Conservation (phyloP, 2,888 invertebrate genomes). For the Dryomyza anilis region DNA sequence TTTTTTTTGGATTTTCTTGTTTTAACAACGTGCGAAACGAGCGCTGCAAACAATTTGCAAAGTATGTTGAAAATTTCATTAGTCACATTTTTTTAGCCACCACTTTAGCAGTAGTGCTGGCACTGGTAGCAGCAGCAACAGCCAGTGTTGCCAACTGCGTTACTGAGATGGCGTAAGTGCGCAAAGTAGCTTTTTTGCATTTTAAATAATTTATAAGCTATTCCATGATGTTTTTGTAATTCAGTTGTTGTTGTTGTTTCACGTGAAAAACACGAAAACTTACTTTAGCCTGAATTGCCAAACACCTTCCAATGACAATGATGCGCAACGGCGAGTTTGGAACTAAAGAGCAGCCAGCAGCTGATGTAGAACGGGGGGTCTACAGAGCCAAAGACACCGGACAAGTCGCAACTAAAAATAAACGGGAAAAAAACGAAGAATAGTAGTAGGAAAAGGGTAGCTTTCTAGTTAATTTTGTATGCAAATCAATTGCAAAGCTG, state of each 20-base stretch:
- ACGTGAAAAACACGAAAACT: constrained; percentile 2
- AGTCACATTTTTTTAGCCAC: neutral
- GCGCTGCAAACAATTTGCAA: too few species aligned
- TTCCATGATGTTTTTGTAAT: too few species aligned
- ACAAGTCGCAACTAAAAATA: neutral
- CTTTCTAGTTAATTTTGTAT: neutral
- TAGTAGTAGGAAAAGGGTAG: neutral
- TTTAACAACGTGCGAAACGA: too few species aligned
- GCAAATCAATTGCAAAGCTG: neutral
- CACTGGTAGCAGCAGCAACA: neutral
- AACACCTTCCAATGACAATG: neutral
- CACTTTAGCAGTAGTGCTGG: neutral
- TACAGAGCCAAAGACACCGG: neutral
- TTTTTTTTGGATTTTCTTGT: neutral
- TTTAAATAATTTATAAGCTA: constrained; percentile 11
- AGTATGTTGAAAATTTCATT: neutral
- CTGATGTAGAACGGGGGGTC: neutral
- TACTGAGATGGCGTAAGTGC: neutral
- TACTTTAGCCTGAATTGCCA: neutral
- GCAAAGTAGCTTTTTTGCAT: neutral
- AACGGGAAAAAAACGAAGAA: neutral
- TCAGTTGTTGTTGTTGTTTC: too few species aligned
- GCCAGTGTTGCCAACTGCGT: neutral
- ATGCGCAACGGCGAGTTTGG: neutral
- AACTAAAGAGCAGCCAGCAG: neutral